These are phyloP conservation scores for Neogobius melanostomus DNA, from an alignment of 2,113 vertebrate genomes.

Conservation along the genomic window DNA sequence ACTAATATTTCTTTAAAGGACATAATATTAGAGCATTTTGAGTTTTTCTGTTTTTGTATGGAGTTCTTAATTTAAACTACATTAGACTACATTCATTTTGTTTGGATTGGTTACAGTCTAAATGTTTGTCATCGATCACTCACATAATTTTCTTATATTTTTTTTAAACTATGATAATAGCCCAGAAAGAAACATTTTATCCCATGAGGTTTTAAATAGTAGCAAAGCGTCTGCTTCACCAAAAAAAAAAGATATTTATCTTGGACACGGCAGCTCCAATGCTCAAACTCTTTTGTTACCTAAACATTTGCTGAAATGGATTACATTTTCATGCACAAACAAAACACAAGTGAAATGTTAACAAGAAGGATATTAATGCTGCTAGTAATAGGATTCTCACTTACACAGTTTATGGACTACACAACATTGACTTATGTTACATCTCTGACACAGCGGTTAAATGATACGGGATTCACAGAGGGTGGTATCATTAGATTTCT, in stretches of 20 bases:
- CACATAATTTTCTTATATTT: neutral
- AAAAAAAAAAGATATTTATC: constrained; percentile 3
- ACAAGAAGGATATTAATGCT: neutral
- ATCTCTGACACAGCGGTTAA: constrained; percentile 19
- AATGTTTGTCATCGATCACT: neutral
- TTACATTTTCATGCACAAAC: constrained; percentile 25
- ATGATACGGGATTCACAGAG: constrained; percentile 30
- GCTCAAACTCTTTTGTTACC: neutral
- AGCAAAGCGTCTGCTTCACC: neutral
- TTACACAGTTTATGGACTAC: constrained; percentile 5
- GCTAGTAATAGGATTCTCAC: constrained; percentile 23
- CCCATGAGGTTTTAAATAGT: neutral
- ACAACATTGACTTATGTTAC: constrained; percentile 15
- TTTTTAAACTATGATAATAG: neutral
- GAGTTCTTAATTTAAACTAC: too few relatives aligned
- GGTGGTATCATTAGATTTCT: constrained; percentile 32
- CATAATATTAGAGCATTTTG: too few relatives aligned
- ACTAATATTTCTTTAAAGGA: too few relatives aligned
- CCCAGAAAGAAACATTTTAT: neutral
- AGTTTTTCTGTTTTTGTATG: neutral
- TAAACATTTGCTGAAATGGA: constrained; percentile 6
- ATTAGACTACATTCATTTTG: too few relatives aligned
- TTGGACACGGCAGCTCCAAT: neutral
- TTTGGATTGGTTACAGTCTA: neutral
- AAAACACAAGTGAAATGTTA: constrained; percentile 19